phyloP scores from a whole-genome alignment of 2,113 vertebrate genomes.

The Tupaia chinensis region DNA sequence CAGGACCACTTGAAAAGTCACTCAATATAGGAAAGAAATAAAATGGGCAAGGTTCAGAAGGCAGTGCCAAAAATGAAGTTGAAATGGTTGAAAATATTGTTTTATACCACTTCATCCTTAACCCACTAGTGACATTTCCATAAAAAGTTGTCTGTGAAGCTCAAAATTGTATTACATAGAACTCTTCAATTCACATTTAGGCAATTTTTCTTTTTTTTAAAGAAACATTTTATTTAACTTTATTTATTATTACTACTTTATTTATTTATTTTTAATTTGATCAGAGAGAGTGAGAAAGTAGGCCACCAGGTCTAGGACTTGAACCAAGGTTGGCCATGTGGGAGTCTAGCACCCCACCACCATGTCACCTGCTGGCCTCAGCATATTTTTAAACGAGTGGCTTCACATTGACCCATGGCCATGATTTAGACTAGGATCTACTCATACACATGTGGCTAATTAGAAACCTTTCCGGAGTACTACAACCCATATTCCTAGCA shows the following conservation, averaged over 20 bases:
- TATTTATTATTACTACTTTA: too few relatives aligned
- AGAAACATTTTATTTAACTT: too few relatives aligned
- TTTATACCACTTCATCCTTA: conserved; percentile 65
- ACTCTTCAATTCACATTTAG: not conserved
- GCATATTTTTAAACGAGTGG: not conserved
- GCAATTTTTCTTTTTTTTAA: not conserved
- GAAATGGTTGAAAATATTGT: conserved; percentile 66
- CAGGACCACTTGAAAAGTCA: conserved; percentile 80
- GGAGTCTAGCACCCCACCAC: too few relatives aligned
- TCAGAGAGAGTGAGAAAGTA: too few relatives aligned
- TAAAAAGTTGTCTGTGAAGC: conserved; percentile 33
- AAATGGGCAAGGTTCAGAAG: conserved; percentile 71
- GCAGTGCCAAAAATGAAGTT: conserved; percentile 61
- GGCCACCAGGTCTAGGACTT: too few relatives aligned
- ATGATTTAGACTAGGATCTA: not conserved
- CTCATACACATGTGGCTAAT: not conserved
- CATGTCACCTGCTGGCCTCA: too few relatives aligned
- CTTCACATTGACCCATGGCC: not conserved
- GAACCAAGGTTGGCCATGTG: too few relatives aligned
- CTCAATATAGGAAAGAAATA: conserved; percentile 75
- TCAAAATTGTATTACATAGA: conserved; percentile 1
- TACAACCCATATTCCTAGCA: not conserved
- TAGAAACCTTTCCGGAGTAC: not conserved
- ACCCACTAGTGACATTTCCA: conserved; percentile 45
- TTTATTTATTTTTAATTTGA: too few relatives aligned